A percentile compares a stretch with the other conserved stretches of the same genome.
Conservation (phyloP, 2,113 vertebrate species). For the Zeus faber region DNA sequence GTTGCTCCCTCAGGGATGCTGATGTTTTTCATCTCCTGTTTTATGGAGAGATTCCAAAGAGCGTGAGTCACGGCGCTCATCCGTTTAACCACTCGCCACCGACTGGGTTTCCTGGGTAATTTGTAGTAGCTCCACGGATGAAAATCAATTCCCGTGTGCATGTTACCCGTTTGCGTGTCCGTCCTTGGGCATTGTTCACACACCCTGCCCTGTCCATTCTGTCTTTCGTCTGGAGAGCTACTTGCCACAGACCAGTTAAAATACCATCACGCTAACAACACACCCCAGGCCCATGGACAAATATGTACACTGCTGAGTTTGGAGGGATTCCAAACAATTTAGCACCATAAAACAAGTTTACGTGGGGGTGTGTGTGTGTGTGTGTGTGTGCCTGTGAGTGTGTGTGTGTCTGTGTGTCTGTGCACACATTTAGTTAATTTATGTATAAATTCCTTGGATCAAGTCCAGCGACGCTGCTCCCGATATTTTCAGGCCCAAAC, state of each 20-base stretch:
- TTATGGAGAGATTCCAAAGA: slow-evolving; percentile 43
- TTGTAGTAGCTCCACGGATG: too few relatives aligned
- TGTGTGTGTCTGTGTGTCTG: neutral
- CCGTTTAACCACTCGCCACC: slow-evolving; percentile 25
- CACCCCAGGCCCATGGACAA: neutral
- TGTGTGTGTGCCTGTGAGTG: neutral
- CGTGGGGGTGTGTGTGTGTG: slow-evolving; percentile 1
- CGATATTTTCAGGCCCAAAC: neutral
- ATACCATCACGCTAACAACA: neutral
- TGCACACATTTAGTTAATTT: neutral
- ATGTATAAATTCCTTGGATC: neutral
- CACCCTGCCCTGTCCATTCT: too few relatives aligned
- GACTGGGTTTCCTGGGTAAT: too few relatives aligned
- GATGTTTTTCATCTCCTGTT: slow-evolving; percentile 29
- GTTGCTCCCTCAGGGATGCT: slow-evolving; percentile 9
- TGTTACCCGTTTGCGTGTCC: too few relatives aligned
- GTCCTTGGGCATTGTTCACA: too few relatives aligned
- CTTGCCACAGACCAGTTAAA: slow-evolving; percentile 5
- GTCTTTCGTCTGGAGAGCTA: too few relatives aligned
- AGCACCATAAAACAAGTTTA: neutral
- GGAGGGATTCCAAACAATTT: neutral
- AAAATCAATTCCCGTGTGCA: too few relatives aligned
- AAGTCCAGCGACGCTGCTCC: too few relatives aligned
- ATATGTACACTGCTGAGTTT: neutral
- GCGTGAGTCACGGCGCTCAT: slow-evolving; percentile 44